phyloP scores from a whole-genome alignment of 2,797 vertebrate species.

The Phoebastria nigripes region DNA sequence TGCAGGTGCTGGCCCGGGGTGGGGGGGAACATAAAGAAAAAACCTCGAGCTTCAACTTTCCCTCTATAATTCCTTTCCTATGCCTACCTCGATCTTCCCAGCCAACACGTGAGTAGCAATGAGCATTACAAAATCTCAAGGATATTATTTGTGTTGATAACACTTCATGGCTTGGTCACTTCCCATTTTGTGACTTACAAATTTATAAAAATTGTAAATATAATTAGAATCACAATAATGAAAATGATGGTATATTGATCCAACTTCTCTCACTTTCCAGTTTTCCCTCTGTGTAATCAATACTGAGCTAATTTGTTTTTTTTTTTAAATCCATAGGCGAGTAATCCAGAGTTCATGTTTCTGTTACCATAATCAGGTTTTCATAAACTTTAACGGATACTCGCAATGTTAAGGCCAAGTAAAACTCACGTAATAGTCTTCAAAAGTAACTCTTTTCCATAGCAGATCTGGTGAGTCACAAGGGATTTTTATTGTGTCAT shows the following conservation, averaged over 20 bases:
- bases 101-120: neutral
- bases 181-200: neutral
- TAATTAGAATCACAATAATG: neutral
- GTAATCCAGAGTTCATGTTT: neutral
- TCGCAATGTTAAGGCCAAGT: neutral
- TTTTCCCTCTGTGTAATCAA: neutral
- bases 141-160: neutral
- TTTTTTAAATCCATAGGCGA: neutral
- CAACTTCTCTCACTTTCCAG: neutral
- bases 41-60: neutral
- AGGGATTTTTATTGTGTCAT: neutral
- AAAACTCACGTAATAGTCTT: neutral
- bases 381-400: neutral
- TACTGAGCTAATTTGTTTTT: neutral
- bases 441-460: neutral
- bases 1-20: accelerated
- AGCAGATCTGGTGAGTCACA: neutral
- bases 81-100: neutral
- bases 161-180: neutral
- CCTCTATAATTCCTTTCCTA: neutral
- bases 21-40: neutral
- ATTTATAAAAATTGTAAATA: neutral
- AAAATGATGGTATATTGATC: neutral
- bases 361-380: neutral
- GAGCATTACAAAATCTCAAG: neutral